These are phyloP conservation scores for Chrysotoxum bicinctum DNA, from an alignment of 2,888 invertebrate species.

Conservation along the genomic window DNA sequence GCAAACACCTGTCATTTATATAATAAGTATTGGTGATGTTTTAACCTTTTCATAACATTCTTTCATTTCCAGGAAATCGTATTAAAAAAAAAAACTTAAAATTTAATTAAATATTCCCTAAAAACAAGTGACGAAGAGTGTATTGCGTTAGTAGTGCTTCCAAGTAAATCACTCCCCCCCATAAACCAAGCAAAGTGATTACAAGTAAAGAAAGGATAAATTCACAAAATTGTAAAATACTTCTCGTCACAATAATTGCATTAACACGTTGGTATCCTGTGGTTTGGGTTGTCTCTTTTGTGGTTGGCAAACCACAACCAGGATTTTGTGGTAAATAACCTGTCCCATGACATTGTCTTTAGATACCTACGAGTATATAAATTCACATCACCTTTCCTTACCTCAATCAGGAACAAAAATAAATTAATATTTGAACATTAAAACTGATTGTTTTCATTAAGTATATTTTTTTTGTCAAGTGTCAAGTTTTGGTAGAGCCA, in stretches of 20 bases:
- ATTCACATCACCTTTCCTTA: not conserved
- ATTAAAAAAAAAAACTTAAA: too few species aligned
- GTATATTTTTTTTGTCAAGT: not conserved
- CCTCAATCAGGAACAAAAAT: conserved; percentile 10
- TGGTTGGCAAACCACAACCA: conserved; percentile 36
- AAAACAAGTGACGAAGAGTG: too few species aligned
- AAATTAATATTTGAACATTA: conserved; percentile 3
- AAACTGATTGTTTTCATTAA: not conserved
- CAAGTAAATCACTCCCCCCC: not conserved
- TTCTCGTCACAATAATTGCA: conserved; percentile 39
- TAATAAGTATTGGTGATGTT: too few species aligned
- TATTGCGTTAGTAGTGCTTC: too few species aligned
- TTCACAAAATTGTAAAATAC: conserved; percentile 26
- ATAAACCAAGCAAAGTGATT: not conserved
- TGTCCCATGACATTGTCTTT: not conserved
- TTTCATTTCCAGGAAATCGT: too few species aligned
- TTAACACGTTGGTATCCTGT: conserved; percentile 23
- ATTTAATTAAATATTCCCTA: too few species aligned
- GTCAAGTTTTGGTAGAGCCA: not conserved
- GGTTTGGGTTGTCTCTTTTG: conserved; percentile 26
- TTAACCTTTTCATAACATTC: too few species aligned
- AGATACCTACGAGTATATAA: not conserved
- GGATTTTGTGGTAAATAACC: conserved; percentile 32
- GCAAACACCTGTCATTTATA: too few species aligned
- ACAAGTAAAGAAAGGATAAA: not conserved